phyloP scores from a whole-genome alignment of 1,140 invertebrate genomes.

The Acromyrmex heyeri region DNA sequence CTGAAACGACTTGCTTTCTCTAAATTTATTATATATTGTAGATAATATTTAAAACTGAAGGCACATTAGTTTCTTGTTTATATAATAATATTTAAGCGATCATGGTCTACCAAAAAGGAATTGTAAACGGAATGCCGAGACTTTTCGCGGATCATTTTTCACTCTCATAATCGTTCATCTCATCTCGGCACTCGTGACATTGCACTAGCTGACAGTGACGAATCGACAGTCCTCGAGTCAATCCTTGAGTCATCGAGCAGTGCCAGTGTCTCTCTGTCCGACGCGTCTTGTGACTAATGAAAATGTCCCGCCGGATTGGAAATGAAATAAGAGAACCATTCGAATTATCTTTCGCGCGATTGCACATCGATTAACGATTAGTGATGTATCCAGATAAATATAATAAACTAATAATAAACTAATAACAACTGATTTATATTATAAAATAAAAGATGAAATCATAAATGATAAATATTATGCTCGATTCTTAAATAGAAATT shows the following conservation, averaged over 20 bases:
- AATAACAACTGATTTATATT: background rate
- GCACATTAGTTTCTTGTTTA: slow-evolving; percentile 31
- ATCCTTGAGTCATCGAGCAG: slow-evolving; percentile 78
- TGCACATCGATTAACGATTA: slow-evolving; percentile 54
- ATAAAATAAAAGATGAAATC: background rate
- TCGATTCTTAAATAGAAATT: background rate
- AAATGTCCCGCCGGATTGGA: slow-evolving; percentile 66
- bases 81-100: slow-evolving; percentile 15
- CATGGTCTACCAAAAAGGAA: slow-evolving; percentile 51
- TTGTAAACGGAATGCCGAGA: slow-evolving; percentile 68
- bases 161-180: slow-evolving; percentile 78
- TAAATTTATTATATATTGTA: background rate
- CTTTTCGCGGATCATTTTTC: slow-evolving; percentile 83
- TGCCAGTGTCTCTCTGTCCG: slow-evolving; percentile 67
- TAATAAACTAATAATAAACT: no score
- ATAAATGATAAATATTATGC: background rate
- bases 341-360: slow-evolving; percentile 56
- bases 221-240: slow-evolving; percentile 80
- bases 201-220: slow-evolving; percentile 81
- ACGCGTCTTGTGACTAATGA: slow-evolving; percentile 74
- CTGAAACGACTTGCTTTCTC: background rate
- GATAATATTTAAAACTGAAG: background rate
- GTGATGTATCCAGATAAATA: background rate
- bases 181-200: slow-evolving; percentile 80
- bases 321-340: slow-evolving; percentile 47